A percentile compares a stretch with the other conserved stretches of the same genome.
Evolutionary conservation across 2,113 vertebrate species (phyloP).

Genomic region (Gopherus evgoodei): DNA sequence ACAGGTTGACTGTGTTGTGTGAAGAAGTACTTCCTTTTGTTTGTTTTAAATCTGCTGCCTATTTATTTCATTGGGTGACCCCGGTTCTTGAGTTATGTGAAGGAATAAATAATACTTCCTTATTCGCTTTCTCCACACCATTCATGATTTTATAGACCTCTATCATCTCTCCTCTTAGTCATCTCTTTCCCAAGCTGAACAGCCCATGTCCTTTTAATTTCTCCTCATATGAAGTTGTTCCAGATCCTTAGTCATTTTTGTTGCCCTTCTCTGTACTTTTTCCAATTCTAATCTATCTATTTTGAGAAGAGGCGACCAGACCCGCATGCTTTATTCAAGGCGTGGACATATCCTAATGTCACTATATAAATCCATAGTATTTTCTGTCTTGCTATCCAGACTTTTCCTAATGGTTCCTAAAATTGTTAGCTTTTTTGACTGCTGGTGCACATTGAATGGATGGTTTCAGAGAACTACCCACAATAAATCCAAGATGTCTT

Average conservation of each 20-base stretch:
- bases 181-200: background rate
- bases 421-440: background rate
- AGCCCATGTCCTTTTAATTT: background rate
- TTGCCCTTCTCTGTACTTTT: background rate
- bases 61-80: background rate
- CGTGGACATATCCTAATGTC: background rate
- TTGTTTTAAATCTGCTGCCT: background rate
- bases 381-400: background rate
- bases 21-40: background rate
- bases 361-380: background rate
- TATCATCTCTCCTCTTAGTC: background rate
- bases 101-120: background rate
- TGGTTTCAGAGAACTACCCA: background rate
- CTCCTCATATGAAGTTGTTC: background rate
- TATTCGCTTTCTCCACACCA: background rate
- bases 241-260: background rate
- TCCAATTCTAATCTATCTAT: background rate
- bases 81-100: background rate
- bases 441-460: background rate
- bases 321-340: background rate
- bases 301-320: background rate
- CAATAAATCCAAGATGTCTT: background rate
- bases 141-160: background rate
- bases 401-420: background rate
- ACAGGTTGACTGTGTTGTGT: background rate